Base-by-base conservation (phyloP, 35 echinoderm and acorn worm genomes). In the Chiridota heheva region DNA sequence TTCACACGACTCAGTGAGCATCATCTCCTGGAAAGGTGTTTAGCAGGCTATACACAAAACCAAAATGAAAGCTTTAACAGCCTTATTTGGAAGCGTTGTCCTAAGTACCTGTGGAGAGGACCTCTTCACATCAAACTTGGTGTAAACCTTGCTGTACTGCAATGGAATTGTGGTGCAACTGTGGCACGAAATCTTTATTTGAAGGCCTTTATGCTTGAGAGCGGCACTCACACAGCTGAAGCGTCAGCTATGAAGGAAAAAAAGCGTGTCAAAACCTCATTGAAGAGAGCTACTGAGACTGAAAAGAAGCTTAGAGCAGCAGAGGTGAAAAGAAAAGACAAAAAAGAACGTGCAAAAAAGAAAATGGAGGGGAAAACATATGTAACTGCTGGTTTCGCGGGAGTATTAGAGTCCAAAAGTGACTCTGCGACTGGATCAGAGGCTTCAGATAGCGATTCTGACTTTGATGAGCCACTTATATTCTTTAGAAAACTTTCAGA, bases 91-190 rank as follows among this genome's bases (percentile, higher is more conserved):
- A 72, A 72, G 69, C 69, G 22, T 18, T 22, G 10, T 16, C 40
- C 40, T n/a, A 34, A 66, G 29, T 30, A 51, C 43, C 44, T 76
- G 31, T 76, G 72, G 72, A 76, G 44, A 76, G 72, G 72, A 20
- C 72, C 46, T 15, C 49, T 18, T 5, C 1, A 13, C 39, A 35
- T 77, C 26, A 77, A 77, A 58, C 2, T 35, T 22, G 51, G 5
- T 58, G 39, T 35, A 35, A 57, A 32, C 15, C 42, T 53, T 76
- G 44, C 45, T 58, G 73, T 77, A 7, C n/a, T 77, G 48, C 73
- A 77, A 4, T 58, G 32, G 7, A 77, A 57, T 39, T 77, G 45
- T 77, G 47, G 73, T 51, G 44, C 72, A 29, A 36, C 57, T 3
- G 43, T 25, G 6, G 40, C 22, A 53, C 72, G 43, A 8, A 76